These are phyloP conservation scores for Rhinogobio ventralis DNA, from an alignment of 2,797 vertebrate genomes.

Conservation along the genomic window DNA sequence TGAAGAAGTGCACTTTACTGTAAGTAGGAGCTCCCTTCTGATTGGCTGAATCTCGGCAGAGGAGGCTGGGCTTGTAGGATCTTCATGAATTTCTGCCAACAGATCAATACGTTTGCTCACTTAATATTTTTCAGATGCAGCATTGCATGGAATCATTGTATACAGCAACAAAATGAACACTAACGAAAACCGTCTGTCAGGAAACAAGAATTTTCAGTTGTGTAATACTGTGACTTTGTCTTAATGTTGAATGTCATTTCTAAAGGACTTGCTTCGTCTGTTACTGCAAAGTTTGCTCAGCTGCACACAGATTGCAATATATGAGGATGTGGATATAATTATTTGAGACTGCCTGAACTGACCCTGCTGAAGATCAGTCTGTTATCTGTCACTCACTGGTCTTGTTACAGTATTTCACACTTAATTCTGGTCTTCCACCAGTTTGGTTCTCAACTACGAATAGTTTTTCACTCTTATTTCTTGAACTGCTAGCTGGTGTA, in stretches of 20 bases:
- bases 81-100: neutral
- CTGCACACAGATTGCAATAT: neutral
- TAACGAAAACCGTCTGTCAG: neutral
- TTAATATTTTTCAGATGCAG: constrained; percentile 13
- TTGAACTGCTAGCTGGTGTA: neutral
- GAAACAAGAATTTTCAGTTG: constrained; percentile 19
- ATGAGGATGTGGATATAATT: neutral
- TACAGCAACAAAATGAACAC: constrained; percentile 36
- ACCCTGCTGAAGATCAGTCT: constrained; percentile 34
- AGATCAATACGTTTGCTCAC: neutral
- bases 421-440: constrained; percentile 18
- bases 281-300: constrained; percentile 5
- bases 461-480: neutral
- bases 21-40: constrained; percentile 59
- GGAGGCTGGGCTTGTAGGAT: constrained; percentile 34
- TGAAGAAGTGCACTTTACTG: constrained; percentile 83
- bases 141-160: constrained; percentile 28
- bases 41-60: constrained; percentile 29
- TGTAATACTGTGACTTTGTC: constrained; percentile 23
- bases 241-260: constrained; percentile 14
- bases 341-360: constrained; percentile 1
- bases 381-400: neutral
- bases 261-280: constrained; percentile 9
- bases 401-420: constrained; percentile 7
- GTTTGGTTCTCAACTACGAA: neutral